Evolutionary conservation across 2,113 vertebrate species (phyloP).

Genomic region (Bothrops jararaca): DNA sequence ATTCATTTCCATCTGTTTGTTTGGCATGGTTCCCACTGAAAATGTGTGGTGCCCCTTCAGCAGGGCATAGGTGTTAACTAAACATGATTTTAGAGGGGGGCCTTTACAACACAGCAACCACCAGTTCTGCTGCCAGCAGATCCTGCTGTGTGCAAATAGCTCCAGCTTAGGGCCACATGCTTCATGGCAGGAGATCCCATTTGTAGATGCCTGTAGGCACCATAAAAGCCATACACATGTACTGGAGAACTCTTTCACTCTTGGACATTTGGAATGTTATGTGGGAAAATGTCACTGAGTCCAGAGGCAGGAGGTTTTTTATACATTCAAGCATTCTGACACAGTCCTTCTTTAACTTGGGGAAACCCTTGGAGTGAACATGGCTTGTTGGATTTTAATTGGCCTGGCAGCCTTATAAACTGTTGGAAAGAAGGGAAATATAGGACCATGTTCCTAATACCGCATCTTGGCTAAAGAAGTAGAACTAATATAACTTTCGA

Average conservation of each 20-base stretch:
- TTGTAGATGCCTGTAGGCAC: conserved; percentile 71
- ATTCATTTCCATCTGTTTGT: conserved; percentile 68
- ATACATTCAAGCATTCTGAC: neutral
- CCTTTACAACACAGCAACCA: conserved; percentile 69
- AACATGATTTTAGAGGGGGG: conserved; percentile 59
- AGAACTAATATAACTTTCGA: neutral
- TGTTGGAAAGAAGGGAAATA: neutral
- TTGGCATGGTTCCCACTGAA: conserved; percentile 67
- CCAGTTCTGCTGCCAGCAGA: conserved; percentile 64
- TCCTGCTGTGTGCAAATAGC: conserved; percentile 76
- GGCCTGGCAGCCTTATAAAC: neutral
- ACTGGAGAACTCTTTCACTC: conserved; percentile 55
- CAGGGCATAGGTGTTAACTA: conserved; percentile 74
- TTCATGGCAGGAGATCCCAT: conserved; percentile 66
- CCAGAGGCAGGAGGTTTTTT: conserved; percentile 55
- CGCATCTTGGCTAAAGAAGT: conserved; percentile 3
- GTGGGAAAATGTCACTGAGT: conserved; percentile 37
- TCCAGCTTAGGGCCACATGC: conserved; percentile 68
- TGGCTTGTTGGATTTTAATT: conserved; percentile 21
- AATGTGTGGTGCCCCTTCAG: conserved; percentile 66
- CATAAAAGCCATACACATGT: conserved; percentile 70
- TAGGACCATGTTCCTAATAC: neutral
- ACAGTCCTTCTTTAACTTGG: conserved; percentile 39
- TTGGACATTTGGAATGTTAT: conserved; percentile 54
- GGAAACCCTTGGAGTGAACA: conserved; percentile 21